A percentile compares a stretch with the other conserved stretches of the same genome.
Evolutionary conservation across 2,113 vertebrate species (phyloP).

Genomic region (Mus musculus): GRCm39 chr8:57370001-57370500

Average conservation of each 20-base stretch:
- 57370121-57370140: background rate
- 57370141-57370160: background rate
- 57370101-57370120: background rate
- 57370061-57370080: background rate
- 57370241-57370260: constrained; percentile 1
- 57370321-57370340: background rate
- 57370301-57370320: too few species aligned
- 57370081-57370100: background rate
- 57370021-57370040: constrained; percentile 1
- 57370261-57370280: background rate
- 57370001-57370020: background rate
- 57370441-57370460: background rate
- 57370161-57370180: constrained; percentile 24
- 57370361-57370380: background rate
- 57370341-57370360: background rate
- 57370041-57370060: constrained; percentile 42
- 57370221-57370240: background rate
- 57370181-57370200: constrained; percentile 11
- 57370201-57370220: background rate
- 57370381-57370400: background rate
- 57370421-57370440: rapidly evolving
- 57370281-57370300: background rate
- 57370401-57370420: background rate
- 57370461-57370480: background rate
- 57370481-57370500: background rate